These are phyloP conservation scores for Poeciliopsis presidionis DNA, from an alignment of 2,797 vertebrate genomes.

Conservation along the genomic window DNA sequence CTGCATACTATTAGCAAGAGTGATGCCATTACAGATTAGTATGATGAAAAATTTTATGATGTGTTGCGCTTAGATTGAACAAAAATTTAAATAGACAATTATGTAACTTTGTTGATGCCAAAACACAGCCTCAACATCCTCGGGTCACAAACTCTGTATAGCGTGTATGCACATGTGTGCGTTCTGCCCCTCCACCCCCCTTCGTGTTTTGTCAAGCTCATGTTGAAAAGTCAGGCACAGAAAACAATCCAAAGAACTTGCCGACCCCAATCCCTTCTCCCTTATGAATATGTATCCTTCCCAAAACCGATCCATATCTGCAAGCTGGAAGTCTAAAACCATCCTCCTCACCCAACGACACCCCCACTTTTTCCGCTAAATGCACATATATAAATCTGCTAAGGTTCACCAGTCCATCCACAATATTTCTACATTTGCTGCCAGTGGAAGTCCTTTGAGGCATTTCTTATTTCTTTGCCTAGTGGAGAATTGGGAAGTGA, in stretches of 20 bases:
- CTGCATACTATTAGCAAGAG: conserved; percentile 44
- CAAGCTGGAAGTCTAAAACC: conserved; percentile 59
- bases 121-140: conserved; percentile 42
- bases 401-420: conserved; percentile 48
- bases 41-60: conserved; percentile 48
- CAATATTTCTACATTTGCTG: conserved; percentile 50
- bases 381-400: conserved; percentile 64
- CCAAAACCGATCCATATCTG: conserved; percentile 76
- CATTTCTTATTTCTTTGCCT: conserved; percentile 7
- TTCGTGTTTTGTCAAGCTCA: conserved; percentile 27
- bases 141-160: neutral
- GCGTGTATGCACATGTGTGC: conserved; percentile 11
- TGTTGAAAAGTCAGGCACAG: conserved; percentile 36
- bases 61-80: conserved; percentile 40
- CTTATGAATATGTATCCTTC: conserved; percentile 74
- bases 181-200: neutral
- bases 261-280: conserved; percentile 74
- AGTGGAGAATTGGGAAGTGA: conserved; percentile 22
- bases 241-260: conserved; percentile 72
- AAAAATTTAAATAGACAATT: conserved; percentile 55
- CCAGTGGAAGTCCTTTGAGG: neutral
- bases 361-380: conserved; percentile 39
- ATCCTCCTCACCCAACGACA: conserved; percentile 20
- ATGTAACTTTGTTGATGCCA: conserved; percentile 49
- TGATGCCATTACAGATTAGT: conserved; percentile 60